Conservation (phyloP, 2,888 invertebrate genomes). For the Nephrotoma appendiculata region DNA sequence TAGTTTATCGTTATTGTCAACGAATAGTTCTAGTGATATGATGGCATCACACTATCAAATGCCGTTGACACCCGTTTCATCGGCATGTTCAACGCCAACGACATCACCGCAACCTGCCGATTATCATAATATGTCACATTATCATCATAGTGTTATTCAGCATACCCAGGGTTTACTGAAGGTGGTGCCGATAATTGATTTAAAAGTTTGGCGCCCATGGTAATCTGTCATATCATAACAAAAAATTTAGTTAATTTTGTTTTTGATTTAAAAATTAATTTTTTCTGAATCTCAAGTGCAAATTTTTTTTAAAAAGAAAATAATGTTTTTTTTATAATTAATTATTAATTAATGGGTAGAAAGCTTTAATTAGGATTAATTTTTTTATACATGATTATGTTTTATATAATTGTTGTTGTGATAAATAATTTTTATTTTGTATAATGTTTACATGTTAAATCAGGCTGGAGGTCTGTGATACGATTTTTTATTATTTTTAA, state of each 20-base stretch:
- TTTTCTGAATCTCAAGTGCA: not conserved
- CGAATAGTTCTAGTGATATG: not conserved
- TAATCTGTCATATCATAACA: not conserved
- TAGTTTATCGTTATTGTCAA: constrained; percentile 7
- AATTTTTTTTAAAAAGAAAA: not conserved
- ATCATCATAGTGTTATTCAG: not conserved
- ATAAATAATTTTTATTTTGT: not conserved
- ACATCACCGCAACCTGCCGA: constrained; percentile 1
- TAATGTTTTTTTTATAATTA: not conserved
- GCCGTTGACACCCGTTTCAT: constrained; percentile 10
- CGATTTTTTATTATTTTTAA: not conserved
- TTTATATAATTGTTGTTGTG: constrained; percentile 1
- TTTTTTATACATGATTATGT: not conserved
- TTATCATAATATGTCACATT: not conserved
- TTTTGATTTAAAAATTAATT: not conserved
- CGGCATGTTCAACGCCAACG: not conserved
- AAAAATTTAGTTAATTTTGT: not conserved
- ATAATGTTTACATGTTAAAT: not conserved
- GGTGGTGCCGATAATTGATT: constrained; percentile 7
- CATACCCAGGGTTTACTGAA: constrained; percentile 7
- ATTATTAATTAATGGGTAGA: not conserved
- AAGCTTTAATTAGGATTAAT: constrained; percentile 2
- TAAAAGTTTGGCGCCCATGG: constrained; percentile 10
- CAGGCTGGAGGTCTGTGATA: constrained; percentile 1
- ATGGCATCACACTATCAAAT: not conserved